Base-by-base conservation (phyloP, 2,113 vertebrate species). In the Xyliphius kryptos region DNA sequence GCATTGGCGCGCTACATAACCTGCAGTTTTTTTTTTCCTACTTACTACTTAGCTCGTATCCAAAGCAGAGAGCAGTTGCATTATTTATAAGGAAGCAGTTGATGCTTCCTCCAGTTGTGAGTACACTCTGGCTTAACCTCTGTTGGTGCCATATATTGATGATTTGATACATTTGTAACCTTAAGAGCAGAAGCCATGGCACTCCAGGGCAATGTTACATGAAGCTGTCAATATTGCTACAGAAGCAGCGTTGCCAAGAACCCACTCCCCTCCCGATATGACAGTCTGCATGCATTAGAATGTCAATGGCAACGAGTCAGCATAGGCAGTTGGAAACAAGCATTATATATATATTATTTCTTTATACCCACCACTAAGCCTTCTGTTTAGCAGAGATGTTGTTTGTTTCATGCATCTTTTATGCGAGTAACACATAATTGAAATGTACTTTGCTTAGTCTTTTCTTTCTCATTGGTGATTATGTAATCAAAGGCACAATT, bases 81-180 rank as follows among this genome's bases (percentile, higher is more conserved):
- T 58, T 51, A 58, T 66, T 36, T 49, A 72, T 38, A 64, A 65
- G 66, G 16, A 48, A 2, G 12, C 46, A 65, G 38, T 44, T 61
- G 57, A 64, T 46, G 19, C 22, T 17, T 40, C 58, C n/a, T n/a
- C 62, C 17, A 43, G 73, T 69, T 69, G 58, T 62, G 44, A 40
- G 63, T 69, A 51, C 58, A 38, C 11, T 52, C 32, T 36, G 17
- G 58, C 61, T 54, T 52, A 43, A 59, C 74, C 66, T 44, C 32
- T 43, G 69, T 71, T 44, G 26, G 66, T 56, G 75, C 49, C 46
- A 74, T 66, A 15, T 73, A 73, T 68, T 79, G 75, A 82, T 77
- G 78, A 65, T 77, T 48, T 73, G 75, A 79, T 80, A 80, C 58
- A 77, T 83, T 80, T 79, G 64, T 67, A 76, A 82, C 67, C 59